Base-by-base conservation (phyloP, 2,888 invertebrate genomes). In the Limnephilus marmoratus region DNA sequence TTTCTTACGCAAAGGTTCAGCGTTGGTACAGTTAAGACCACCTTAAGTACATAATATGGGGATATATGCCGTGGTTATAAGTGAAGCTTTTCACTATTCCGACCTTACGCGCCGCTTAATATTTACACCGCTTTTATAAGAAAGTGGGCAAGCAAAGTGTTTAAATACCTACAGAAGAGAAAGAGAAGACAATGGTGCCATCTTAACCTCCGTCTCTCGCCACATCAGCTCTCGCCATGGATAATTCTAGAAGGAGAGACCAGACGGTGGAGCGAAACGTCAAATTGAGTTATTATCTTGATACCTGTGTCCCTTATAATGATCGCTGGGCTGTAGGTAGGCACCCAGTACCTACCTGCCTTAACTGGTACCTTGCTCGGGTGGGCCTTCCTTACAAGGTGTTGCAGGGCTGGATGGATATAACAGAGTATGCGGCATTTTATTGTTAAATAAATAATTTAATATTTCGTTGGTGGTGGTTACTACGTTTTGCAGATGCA, bases 261-360 rank as follows among this genome's bases (percentile, higher is more conserved):
- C 49, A 24, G 85, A 90, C 85, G 29, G 37, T 41, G 80, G 11
- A 37, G 53, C 85, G 90, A 85, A 90, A 85, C 90, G 85, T 85
- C 90, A 85, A 80, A 90, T 90, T 90, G 90, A 90, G 90, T 90
- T 90, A 90, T 90, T 90, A 90, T 90, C 85, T 90, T 81, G 90
- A 81, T 81, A 81, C 81, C n/a, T 24, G 41, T 41, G 90, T n/a
- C 49, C 13, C 81, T 90, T 37, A 81, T 90, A 90, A 90, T 90
- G 45, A 90, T 90, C 41, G 29, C 29, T 24, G 15, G 13, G 82
- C 13, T 34, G 41, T 37, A n/a, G 24, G n/a, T 49, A 86, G 7
- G 13, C n/a, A 83, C 83, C 31, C 4, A 34, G 24, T 0, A 15
- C 37, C 24, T 41, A 83, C 83, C 34, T 34, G 18, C 83, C 9